Conservation (phyloP, 2,888 invertebrate genomes). For the Siphlonurus alternatus region DNA sequence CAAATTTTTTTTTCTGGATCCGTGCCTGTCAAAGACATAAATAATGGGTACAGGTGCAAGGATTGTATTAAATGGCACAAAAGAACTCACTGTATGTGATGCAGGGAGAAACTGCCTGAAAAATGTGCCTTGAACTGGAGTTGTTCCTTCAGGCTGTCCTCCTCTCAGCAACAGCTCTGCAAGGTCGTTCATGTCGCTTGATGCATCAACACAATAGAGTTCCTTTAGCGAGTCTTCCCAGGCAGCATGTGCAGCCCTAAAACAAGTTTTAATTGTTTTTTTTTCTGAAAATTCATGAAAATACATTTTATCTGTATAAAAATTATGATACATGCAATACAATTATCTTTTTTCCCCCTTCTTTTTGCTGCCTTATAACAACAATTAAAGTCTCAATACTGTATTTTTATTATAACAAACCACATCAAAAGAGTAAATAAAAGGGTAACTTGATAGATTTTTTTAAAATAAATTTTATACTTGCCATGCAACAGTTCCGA, state of each 20-base stretch:
- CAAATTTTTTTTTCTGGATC: too few relatives aligned
- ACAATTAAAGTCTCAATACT: too few relatives aligned
- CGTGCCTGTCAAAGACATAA: too few relatives aligned
- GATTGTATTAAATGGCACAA: too few relatives aligned
- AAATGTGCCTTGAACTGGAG: slow-evolving; percentile 42
- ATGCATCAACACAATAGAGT: slow-evolving; percentile 72
- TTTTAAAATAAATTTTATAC: slow-evolving; percentile 9
- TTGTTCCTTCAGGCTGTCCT: slow-evolving; percentile 42
- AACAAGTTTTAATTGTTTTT: slow-evolving; percentile 12
- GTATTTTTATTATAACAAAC: slow-evolving; percentile 2
- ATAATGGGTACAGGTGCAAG: too few relatives aligned
- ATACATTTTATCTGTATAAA: slow-evolving; percentile 4
- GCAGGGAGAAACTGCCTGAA: slow-evolving; percentile 72
- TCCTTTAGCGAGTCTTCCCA: slow-evolving; percentile 63
- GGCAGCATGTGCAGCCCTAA: slow-evolving; percentile 49
- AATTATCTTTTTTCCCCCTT: too few relatives aligned
- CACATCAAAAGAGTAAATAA: slow-evolving; percentile 7
- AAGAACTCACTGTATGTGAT: slow-evolving; percentile 28
- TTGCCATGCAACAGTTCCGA: slow-evolving; percentile 70
- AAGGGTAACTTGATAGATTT: slow-evolving; percentile 5
- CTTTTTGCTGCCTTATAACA: too few relatives aligned
- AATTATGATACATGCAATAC: too few relatives aligned
- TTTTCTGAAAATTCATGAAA: not conserved
- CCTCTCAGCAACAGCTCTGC: slow-evolving; percentile 50
- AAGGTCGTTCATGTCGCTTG: slow-evolving; percentile 65